A percentile compares a stretch with the other conserved stretches of the same genome.
Evolutionary conservation across 1,140 invertebrate genomes (phyloP).

Genomic region (Drosophila tristis): DNA sequence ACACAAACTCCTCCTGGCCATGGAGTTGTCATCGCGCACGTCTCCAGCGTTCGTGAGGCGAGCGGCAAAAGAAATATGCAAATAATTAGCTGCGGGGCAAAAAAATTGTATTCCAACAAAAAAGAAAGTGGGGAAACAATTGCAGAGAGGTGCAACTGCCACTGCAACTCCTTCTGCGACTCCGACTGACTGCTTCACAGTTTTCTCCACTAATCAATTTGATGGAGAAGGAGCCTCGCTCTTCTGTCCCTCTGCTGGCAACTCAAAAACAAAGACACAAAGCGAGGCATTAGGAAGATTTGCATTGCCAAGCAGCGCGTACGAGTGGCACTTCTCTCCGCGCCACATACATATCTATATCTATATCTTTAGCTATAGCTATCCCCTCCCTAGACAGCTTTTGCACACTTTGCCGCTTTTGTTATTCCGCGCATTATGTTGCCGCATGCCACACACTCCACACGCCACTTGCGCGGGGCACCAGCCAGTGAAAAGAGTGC

Average conservation of each 20-base stretch:
- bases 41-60: constrained; percentile 10
- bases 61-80: constrained; percentile 60
- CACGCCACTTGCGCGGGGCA: constrained; percentile 65
- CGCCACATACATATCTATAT: not conserved
- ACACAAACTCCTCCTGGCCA: constrained; percentile 23
- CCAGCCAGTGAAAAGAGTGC: constrained; percentile 8
- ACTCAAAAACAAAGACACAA: constrained; percentile 74
- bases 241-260: too few relatives aligned
- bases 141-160: too few relatives aligned
- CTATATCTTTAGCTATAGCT: too few relatives aligned
- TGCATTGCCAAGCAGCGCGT: constrained; percentile 48
- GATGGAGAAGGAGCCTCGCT: not conserved
- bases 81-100: constrained; percentile 62
- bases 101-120: constrained; percentile 37
- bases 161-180: not conserved
- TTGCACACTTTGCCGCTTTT: constrained; percentile 74
- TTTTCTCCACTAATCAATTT: constrained; percentile 47
- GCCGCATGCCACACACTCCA: constrained; percentile 21
- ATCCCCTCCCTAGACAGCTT: constrained; percentile 55
- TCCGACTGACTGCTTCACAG: not conserved
- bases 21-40: constrained; percentile 28
- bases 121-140: constrained; percentile 24
- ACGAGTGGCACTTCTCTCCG: constrained; percentile 25
- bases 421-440: constrained; percentile 79
- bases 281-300: constrained; percentile 67